Base-by-base conservation (phyloP, 2,888 invertebrate species). In the Trissonchulus latispiculum region DNA sequence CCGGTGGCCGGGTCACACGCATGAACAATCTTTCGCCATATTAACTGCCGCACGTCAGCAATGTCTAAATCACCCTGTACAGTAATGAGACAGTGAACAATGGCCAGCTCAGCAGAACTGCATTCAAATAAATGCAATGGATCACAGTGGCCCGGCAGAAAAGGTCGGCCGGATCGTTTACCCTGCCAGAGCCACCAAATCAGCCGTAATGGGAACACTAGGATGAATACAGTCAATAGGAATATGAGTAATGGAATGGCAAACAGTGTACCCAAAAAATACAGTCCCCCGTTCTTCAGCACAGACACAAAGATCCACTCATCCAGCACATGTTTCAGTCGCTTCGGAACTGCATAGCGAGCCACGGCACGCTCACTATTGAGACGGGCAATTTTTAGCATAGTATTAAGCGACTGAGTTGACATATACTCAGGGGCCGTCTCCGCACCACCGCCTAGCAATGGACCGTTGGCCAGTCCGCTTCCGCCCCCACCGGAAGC, bases 21-120 rank as follows among this genome's bases (percentile, higher is more conserved):
- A 31, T 3, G 29, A 3, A 71, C 64, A 70, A 69, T 67, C 68
- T 71, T 71, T 2, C 72, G 62, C 72, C 72, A 71, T 15, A 71
- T 2, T 3, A 71, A 29, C 35, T 61, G 64, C 29, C 72, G 35
- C 15, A 71, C 37, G 15, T 71, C 64, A 31, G n/a, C 35, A 2
- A 36, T 28, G 28, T 71, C 72, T 3, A 71, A 31, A 29, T 36
- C 59, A 8, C 72, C 72, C 8, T 68, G 69, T 15, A 68, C 33
- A 23, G 69, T 68, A 3, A 68, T 33, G 2, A 68, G n/a, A 33
- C 69, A 68, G 33, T 68, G 69, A 8, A 36, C 69, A 33, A 33
- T 68, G n/a, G 35, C 2, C n/a, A 31, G 69, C 15, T 68, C 69
- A 8, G 69, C 2, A 3, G n/a, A n/a, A 3, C n/a, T 23, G 28